Conservation (phyloP, 2,113 vertebrate species). For the Coturnix japonica region DNA sequence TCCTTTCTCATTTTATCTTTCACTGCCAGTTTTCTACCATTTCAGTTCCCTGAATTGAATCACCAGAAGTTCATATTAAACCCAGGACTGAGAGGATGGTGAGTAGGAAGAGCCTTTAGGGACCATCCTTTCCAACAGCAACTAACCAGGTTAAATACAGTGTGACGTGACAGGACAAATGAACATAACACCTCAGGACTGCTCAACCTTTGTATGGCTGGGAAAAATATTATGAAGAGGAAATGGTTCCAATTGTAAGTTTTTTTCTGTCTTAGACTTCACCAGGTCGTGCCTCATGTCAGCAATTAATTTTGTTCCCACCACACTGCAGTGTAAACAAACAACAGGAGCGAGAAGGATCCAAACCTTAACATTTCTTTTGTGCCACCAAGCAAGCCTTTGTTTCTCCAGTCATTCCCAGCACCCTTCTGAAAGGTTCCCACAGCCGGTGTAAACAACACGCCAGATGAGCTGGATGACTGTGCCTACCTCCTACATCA, state of each 20-base stretch:
- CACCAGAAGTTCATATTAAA: not conserved
- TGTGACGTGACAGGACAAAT: not conserved
- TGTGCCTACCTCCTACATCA: constrained; percentile 25
- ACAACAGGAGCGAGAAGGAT: constrained; percentile 44
- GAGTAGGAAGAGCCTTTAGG: not conserved
- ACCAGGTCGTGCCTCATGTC: not conserved
- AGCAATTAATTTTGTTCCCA: constrained; percentile 12
- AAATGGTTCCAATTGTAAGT: not conserved
- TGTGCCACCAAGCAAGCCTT: constrained; percentile 60
- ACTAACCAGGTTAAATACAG: not conserved
- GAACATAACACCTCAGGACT: not conserved
- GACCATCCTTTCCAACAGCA: not conserved
- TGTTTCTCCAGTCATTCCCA: constrained; percentile 61
- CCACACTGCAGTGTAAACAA: constrained; percentile 25
- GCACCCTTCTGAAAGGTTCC: constrained; percentile 56
- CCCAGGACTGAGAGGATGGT: not conserved
- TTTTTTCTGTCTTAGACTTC: not conserved
- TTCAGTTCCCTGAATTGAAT: not conserved
- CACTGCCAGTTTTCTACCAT: not conserved
- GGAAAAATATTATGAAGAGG: not conserved
- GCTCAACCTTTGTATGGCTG: not conserved
- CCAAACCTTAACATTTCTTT: constrained; percentile 55
- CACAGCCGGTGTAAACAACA: constrained; percentile 53
- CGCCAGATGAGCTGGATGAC: constrained; percentile 16
- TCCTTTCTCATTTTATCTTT: not conserved